These are phyloP conservation scores for Drosophila hydei DNA, from an alignment of 1,140 invertebrate species.

Conservation along the genomic window DNA sequence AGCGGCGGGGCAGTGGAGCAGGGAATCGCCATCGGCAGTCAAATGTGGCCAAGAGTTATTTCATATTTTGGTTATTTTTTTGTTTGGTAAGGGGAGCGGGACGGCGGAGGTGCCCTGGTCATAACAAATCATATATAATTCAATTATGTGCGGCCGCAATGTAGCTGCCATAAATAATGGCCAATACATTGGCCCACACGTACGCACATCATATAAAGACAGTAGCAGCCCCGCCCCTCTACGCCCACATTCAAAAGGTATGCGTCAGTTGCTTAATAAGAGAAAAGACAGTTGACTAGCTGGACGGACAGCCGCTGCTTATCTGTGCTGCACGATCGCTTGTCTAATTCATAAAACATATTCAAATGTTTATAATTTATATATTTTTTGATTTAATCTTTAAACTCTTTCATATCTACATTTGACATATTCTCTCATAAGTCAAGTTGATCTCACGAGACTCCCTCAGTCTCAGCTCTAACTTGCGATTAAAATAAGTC, in stretches of 20 bases:
- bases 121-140: constrained; percentile 72
- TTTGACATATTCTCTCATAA: no score
- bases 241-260: not conserved
- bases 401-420: no score
- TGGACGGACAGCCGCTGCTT: no score
- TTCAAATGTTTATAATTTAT: no score
- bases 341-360: no score
- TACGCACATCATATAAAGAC: constrained; percentile 10
- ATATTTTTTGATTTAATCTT: no score
- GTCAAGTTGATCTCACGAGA: no score
- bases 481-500: no score
- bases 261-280: constrained; percentile 2
- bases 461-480: no score
- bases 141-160: constrained; percentile 76
- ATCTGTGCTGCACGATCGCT: no score
- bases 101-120: constrained; percentile 6
- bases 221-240: not conserved
- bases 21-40: not conserved
- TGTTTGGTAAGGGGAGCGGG: not conserved
- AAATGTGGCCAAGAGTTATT: constrained; percentile 5
- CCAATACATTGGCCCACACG: constrained; percentile 28
- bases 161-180: constrained; percentile 73
- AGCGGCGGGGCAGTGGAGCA: not conserved
- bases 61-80: not conserved
- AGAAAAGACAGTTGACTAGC: not conserved